Evolutionary conservation across 2,888 invertebrate genomes (phyloP).

Genomic region (Rhodophaea formosa): DNA sequence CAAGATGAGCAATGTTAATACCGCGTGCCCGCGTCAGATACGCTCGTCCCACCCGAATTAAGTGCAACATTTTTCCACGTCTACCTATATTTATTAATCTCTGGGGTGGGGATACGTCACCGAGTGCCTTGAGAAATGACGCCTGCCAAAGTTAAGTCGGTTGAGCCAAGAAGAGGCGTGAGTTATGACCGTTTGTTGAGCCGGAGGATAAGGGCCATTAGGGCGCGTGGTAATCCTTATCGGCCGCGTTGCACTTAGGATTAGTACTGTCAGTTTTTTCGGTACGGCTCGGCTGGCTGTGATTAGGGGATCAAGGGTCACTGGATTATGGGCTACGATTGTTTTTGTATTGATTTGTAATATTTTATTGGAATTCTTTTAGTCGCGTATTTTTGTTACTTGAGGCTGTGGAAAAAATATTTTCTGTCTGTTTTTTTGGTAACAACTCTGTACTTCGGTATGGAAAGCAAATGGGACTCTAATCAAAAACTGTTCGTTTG

Average conservation of each 20-base stretch:
- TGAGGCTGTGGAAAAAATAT: too few species aligned
- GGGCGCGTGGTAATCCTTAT: constrained; percentile 76
- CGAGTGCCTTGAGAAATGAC: constrained; percentile 80
- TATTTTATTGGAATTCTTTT: neutral
- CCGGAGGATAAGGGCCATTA: constrained; percentile 78
- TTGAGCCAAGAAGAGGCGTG: constrained; percentile 75
- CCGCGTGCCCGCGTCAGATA: constrained; percentile 50
- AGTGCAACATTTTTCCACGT: constrained; percentile 78
- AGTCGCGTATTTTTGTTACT: too few species aligned
- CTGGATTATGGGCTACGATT: constrained; percentile 10
- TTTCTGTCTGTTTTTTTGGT: too few species aligned
- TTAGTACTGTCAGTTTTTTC: constrained; percentile 78
- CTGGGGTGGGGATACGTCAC: constrained; percentile 62
- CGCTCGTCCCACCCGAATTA: constrained; percentile 72
- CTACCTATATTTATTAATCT: constrained; percentile 79
- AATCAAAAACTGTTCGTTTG: too few species aligned
- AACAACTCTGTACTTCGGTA: too few species aligned
- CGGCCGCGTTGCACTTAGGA: constrained; percentile 80
- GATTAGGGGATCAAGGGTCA: constrained; percentile 63
- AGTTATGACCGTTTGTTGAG: constrained; percentile 79
- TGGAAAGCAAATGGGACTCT: too few species aligned
- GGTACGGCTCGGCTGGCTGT: constrained; percentile 68
- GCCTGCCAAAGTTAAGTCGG: constrained; percentile 81
- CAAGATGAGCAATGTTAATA: constrained; percentile 46
- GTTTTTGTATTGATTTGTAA: constrained; percentile 6